Conservation (phyloP, 1,140 invertebrate species). For the Tetragnatha versicolor region DNA sequence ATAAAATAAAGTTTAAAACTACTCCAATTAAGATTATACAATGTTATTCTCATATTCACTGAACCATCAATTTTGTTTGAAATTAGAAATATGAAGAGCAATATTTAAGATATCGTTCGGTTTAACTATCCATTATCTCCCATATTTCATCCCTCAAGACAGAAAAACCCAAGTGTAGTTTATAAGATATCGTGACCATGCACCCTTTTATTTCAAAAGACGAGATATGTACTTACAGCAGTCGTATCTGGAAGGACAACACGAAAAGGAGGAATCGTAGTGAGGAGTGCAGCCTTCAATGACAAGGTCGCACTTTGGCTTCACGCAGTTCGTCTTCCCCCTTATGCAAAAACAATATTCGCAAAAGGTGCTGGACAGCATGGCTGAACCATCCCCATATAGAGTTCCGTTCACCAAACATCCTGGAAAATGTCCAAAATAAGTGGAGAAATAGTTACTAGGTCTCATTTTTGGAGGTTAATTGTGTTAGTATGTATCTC, state of each 20-base stretch:
- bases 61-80: no score
- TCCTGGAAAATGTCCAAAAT: slow-evolving; percentile 64
- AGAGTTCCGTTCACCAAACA: slow-evolving; percentile 77
- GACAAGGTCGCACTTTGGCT: slow-evolving; percentile 80
- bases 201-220: no score
- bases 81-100: no score
- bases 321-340: slow-evolving; percentile 78
- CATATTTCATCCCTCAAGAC: no score
- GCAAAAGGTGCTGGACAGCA: slow-evolving; percentile 78
- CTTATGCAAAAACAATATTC: slow-evolving; percentile 87
- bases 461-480: background rate
- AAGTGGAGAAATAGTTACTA: background rate
- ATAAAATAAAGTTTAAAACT: no score
- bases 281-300: slow-evolving; percentile 75
- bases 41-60: no score
- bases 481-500: no score
- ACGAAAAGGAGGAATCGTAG: slow-evolving; percentile 74
- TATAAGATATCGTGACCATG: no score
- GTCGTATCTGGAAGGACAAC: slow-evolving; percentile 84
- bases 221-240: slow-evolving; percentile 73
- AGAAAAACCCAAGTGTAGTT: no score
- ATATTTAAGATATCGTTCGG: no score
- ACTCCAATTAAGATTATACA: no score
- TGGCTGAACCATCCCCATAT: slow-evolving; percentile 83
- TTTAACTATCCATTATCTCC: no score